Evolutionary conservation across 64 coral and sea anemone genomes (phyloP).

Genomic region (Catalaphyllia jardinei): DNA sequence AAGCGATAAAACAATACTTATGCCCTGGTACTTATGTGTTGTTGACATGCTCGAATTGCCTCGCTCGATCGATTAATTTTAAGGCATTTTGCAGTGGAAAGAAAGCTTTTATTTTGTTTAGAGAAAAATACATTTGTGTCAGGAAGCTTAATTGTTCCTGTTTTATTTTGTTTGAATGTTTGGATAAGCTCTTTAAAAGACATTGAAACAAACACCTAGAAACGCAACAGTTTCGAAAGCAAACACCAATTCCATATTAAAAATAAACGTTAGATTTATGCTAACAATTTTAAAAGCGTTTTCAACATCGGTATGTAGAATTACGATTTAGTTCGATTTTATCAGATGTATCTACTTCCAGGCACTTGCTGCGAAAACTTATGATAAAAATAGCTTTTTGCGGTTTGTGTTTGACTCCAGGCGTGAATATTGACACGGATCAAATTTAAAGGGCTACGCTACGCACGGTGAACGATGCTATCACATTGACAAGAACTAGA

Average conservation of each 20-base stretch:
- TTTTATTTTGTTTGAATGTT: background rate
- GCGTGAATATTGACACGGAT: background rate
- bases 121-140: background rate
- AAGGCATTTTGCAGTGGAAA: background rate
- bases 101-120: background rate
- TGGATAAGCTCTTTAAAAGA: background rate
- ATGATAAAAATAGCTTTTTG: background rate
- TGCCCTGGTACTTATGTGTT: too few species aligned
- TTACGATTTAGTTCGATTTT: background rate
- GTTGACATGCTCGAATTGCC: background rate
- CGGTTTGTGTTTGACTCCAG: background rate
- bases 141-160: background rate
- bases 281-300: background rate
- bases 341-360: background rate
- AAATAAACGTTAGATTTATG: background rate
- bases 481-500: background rate
- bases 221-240: background rate
- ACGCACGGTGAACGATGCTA: background rate
- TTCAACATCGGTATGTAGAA: background rate
- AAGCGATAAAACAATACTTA: constrained; percentile 36
- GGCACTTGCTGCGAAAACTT: background rate
- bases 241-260: background rate
- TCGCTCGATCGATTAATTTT: background rate
- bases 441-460: background rate
- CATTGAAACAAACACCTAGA: background rate